Percentiles rank a stretch among this genome's conserved stretches.
Conservation (phyloP, 2,888 invertebrate species). For the Nebria brevicollis region DNA sequence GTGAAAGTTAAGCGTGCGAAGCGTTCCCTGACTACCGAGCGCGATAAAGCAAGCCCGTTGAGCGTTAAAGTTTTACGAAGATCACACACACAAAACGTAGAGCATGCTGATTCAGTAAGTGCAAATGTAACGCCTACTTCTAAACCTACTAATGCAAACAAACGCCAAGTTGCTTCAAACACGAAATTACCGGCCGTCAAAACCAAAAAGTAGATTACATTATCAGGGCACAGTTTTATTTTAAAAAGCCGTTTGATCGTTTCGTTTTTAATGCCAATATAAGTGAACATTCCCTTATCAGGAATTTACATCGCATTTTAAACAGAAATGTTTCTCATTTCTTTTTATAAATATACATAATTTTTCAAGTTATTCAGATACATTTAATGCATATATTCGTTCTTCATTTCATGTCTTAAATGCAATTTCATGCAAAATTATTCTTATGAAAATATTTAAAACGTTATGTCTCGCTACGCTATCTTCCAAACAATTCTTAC, state of each 20-base stretch:
- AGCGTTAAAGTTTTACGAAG: slow-evolving; percentile 60
- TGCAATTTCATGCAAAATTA: neutral
- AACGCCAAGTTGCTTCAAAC: slow-evolving; percentile 8
- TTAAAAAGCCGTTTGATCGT: neutral
- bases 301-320: neutral
- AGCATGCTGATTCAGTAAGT: slow-evolving; percentile 48
- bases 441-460: neutral
- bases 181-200: slow-evolving; percentile 37
- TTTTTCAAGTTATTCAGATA: neutral
- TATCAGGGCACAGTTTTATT: neutral
- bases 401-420: neutral
- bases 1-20: slow-evolving; percentile 57
- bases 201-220: neutral
- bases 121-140: slow-evolving; percentile 50
- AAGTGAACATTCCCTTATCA: neutral
- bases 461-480: neutral
- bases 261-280: neutral
- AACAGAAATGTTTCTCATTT: neutral
- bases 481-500: too few species aligned
- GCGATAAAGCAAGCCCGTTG: slow-evolving; percentile 58
- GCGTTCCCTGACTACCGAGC: slow-evolving; percentile 58
- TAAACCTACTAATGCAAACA: slow-evolving; percentile 17
- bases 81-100: slow-evolving; percentile 50
- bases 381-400: neutral
- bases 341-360: neutral